These are phyloP conservation scores for Balanococcus diminutus DNA, from an alignment of 2,888 invertebrate species.

Conservation along the genomic window DNA sequence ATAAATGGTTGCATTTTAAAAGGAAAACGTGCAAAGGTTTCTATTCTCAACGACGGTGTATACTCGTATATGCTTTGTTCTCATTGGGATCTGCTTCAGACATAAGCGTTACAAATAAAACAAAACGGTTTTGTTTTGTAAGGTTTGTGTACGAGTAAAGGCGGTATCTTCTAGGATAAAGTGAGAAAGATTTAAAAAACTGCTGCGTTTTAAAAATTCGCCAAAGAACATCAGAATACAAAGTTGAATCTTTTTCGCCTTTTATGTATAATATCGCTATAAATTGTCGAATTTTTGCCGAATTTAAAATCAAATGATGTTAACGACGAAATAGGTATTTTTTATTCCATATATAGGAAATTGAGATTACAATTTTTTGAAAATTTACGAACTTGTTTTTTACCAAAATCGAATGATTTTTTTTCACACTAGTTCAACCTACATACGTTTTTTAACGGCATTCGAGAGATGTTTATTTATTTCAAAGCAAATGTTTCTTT, in stretches of 20 bases:
- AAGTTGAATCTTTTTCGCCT: constrained; percentile 20
- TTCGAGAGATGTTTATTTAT: neutral
- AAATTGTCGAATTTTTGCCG: neutral
- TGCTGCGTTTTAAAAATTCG: constrained; percentile 21
- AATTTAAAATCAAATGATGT: constrained; percentile 28
- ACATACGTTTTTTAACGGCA: neutral
- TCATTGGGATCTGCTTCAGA: neutral
- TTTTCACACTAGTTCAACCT: neutral
- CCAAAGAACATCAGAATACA: constrained; percentile 10
- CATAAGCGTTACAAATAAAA: constrained; percentile 15
- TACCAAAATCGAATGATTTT: neutral
- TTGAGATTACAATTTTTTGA: neutral
- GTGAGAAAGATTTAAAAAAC: neutral
- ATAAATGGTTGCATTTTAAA: constrained; percentile 4
- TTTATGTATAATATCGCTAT: constrained; percentile 17
- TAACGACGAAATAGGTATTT: constrained; percentile 10
- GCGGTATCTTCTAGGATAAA: neutral
- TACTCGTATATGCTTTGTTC: neutral
- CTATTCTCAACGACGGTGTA: neutral
- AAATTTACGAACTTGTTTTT: neutral
- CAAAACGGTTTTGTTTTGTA: neutral
- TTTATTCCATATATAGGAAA: neutral
- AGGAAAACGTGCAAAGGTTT: neutral
- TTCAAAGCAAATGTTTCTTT: neutral
- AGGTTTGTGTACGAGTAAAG: neutral